Evolutionary conservation across 2,797 vertebrate species (phyloP).

Genomic region (Phaenicophaeus curvirostris): DNA sequence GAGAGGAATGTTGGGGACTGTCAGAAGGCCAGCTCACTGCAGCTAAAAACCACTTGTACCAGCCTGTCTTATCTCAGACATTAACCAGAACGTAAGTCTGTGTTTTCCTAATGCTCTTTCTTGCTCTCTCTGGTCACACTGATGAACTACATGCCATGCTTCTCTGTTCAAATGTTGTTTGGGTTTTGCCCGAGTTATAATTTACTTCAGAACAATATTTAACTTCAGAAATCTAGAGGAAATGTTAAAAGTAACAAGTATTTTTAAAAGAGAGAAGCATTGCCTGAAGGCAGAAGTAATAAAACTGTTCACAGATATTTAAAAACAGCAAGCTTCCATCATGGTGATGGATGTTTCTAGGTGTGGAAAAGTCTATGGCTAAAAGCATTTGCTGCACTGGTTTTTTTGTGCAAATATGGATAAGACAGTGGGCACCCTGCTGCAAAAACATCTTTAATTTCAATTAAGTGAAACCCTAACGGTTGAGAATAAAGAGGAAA

Average conservation of each 20-base stretch:
- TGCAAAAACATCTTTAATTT: neutral
- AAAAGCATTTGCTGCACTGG: neutral
- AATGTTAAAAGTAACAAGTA: neutral
- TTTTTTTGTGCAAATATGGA: neutral
- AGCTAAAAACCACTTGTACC: neutral
- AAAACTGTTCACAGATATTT: neutral
- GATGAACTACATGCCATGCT: neutral
- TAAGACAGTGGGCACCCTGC: neutral
- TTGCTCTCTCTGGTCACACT: neutral
- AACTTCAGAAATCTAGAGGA: neutral
- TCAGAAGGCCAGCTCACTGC: neutral
- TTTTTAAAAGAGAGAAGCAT: neutral
- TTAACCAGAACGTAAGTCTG: neutral
- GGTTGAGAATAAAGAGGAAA: neutral
- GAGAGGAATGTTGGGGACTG: neutral
- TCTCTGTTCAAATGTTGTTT: neutral
- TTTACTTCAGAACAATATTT: neutral
- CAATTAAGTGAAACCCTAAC: neutral
- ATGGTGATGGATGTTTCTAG: neutral
- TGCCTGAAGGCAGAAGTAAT: neutral
- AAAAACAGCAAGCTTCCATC: rapidly evolving
- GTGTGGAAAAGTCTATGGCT: neutral
- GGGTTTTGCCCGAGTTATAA: neutral
- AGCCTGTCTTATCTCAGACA: neutral
- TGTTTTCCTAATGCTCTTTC: neutral